phyloP scores from a whole-genome alignment of 1,140 invertebrate species.

The Caenorhabditis inopinata region DNA sequence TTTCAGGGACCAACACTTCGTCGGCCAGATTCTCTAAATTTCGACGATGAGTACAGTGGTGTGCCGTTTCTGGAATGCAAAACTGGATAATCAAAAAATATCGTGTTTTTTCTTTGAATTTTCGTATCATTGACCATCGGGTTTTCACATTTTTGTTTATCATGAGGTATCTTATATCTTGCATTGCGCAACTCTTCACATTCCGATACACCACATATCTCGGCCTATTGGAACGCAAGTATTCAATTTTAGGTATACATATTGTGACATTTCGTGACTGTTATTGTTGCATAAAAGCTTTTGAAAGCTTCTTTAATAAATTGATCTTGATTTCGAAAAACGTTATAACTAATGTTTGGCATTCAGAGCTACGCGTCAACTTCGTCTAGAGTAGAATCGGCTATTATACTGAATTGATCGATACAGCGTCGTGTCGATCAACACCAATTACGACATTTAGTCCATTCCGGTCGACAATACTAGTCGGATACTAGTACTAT shows the following conservation, averaged over 20 bases:
- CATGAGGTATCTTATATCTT: not conserved
- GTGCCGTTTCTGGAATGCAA: not conserved
- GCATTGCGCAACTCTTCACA: not conserved
- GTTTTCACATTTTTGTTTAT: not conserved
- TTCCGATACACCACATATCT: conserved; percentile 12
- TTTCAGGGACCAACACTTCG: not conserved
- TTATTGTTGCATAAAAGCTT: conserved; percentile 2
- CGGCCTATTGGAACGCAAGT: not conserved
- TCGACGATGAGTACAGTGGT: not conserved
- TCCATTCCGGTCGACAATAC: too few species aligned
- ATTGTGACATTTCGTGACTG: too few species aligned
- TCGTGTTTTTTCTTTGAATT: not conserved
- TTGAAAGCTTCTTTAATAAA: too few species aligned
- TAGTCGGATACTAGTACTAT: too few species aligned
- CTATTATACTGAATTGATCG: too few species aligned
- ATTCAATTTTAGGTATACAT: conserved; percentile 9
- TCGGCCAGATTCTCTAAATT: conserved; percentile 2
- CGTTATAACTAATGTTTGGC: too few species aligned
- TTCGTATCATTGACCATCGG: not conserved
- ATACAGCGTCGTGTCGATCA: too few species aligned
- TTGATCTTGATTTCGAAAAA: too few species aligned
- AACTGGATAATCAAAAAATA: not conserved
- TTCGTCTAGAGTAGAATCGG: too few species aligned
- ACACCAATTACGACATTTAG: too few species aligned
- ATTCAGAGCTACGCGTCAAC: too few species aligned